Evolutionary conservation across 2,797 vertebrate genomes (phyloP).

Genomic region (Acanthurus lineatus): DNA sequence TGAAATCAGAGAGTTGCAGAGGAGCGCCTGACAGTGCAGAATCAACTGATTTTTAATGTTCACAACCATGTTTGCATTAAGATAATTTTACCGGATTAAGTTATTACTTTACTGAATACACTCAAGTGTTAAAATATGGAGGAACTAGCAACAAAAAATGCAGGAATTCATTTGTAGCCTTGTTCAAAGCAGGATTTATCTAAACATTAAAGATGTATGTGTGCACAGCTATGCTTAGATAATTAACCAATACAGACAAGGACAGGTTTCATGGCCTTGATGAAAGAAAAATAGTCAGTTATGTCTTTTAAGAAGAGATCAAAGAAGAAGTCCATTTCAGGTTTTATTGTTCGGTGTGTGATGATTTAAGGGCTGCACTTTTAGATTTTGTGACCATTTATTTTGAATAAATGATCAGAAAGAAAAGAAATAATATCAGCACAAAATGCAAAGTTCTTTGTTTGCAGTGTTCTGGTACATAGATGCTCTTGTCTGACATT

Average conservation of each 20-base stretch:
- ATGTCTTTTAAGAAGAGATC: not conserved
- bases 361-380: not conserved
- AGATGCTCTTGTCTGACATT: not conserved
- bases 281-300: conserved; percentile 5
- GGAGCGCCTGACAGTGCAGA: conserved; percentile 15
- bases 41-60: conserved; percentile 29
- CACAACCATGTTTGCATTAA: not conserved
- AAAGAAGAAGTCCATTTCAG: conserved; percentile 15
- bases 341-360: conserved; percentile 6
- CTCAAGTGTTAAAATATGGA: too few relatives aligned
- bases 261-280: not conserved
- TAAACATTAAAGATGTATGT: too few relatives aligned
- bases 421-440: too few relatives aligned
- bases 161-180: too few relatives aligned
- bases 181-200: too few relatives aligned
- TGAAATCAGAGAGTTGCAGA: conserved; percentile 41
- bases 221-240: too few relatives aligned
- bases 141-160: too few relatives aligned
- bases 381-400: not conserved
- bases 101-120: not conserved
- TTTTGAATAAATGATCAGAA: not conserved
- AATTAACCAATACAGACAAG: too few relatives aligned
- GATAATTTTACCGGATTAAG: not conserved
- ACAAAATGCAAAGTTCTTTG: not conserved
- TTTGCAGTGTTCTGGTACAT: not conserved